Base-by-base conservation (phyloP, 2,113 vertebrate genomes). In the Caloenas nicobarica region DNA sequence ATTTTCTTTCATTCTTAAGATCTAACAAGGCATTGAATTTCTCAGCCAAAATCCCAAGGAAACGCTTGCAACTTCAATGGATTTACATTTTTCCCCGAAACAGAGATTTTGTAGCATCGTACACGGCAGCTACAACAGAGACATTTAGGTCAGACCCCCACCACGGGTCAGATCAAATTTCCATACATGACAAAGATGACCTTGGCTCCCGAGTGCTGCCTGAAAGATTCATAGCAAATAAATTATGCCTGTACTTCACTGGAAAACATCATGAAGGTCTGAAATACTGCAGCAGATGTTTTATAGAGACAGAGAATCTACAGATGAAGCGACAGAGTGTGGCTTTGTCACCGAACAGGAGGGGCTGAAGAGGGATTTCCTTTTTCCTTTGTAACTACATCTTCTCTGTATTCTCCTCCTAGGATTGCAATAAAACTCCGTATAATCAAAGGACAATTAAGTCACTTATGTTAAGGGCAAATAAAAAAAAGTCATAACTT, bases 381-480 rank as follows among this genome's bases (percentile, higher is more conserved):
- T 42, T 65, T 73, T 50, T 51, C 6, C 64, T 64, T 36, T 11
- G 21, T 48, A 64, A 18, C 34, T 74, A 80, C 42, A 51, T 44
- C 60, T 76, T 89, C 57, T 81, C 81, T 72, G 28, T 51, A 86
- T 92, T 58, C 70, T 54, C 61, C 73, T 72, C 40, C 70, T 70
- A 82, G 40, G 77, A 46, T 3, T 33, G 66, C 73, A 91, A 42
- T 82, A 57, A 57, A 76, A 62, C 11, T 40, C 69, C 33, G 44
- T 51, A 62, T 48, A 89, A 85, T 50, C 72, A 83, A 95, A 95
- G 73, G 40, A 77, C 88, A 92, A 95, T 80, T 85, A 86, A 91
- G 68, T 74, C 93, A 87, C 82, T 93, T 93, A 89, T 4, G 2
- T 86, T 44, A 85, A 17, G 9, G 36, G 46, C 26, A 88, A 80